Percentiles rank a stretch among this genome's conserved stretches.
Conservation (phyloP, 1,140 invertebrate genomes). For the Pseudomyrmex concolor region DNA sequence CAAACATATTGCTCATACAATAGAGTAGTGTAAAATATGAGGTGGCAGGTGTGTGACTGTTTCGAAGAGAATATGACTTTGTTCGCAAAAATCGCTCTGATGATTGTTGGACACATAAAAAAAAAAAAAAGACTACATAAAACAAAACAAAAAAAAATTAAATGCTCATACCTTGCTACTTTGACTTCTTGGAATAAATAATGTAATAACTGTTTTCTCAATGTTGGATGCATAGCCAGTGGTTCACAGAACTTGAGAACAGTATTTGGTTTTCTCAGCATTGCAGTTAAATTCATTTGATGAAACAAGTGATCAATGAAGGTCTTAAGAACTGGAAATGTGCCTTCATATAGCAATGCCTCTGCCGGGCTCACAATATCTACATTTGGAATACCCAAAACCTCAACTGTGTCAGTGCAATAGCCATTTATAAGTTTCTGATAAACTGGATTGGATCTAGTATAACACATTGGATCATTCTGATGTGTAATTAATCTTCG, state of each 20-base stretch:
- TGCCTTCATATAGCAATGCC: conserved; percentile 81
- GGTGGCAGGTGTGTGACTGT: too few relatives aligned
- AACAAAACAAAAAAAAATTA: too few relatives aligned
- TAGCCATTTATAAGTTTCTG: conserved; percentile 83
- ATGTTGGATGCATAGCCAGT: conserved; percentile 81
- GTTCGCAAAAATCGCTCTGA: too few relatives aligned
- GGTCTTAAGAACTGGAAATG: conserved; percentile 82
- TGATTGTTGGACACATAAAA: too few relatives aligned
- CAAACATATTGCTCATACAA: too few relatives aligned
- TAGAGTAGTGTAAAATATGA: too few relatives aligned
- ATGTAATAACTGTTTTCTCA: conserved; percentile 83
- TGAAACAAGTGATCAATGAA: conserved; percentile 84
- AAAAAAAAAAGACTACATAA: too few relatives aligned
- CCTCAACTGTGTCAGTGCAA: conserved; percentile 82
- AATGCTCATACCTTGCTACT: conserved; percentile 80
- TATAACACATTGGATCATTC: conserved; percentile 78
- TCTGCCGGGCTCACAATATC: conserved; percentile 84
- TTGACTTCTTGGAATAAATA: conserved; percentile 85
- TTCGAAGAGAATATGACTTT: too few relatives aligned
- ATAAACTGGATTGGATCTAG: conserved; percentile 81
- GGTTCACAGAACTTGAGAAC: conserved; percentile 85
- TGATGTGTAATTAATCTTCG: conserved; percentile 79
- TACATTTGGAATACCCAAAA: conserved; percentile 84
- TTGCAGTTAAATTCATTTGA: conserved; percentile 82
- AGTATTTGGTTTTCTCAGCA: conserved; percentile 82